phyloP scores from a whole-genome alignment of 2,113 vertebrate species.

The Oryzias melastigma region DNA sequence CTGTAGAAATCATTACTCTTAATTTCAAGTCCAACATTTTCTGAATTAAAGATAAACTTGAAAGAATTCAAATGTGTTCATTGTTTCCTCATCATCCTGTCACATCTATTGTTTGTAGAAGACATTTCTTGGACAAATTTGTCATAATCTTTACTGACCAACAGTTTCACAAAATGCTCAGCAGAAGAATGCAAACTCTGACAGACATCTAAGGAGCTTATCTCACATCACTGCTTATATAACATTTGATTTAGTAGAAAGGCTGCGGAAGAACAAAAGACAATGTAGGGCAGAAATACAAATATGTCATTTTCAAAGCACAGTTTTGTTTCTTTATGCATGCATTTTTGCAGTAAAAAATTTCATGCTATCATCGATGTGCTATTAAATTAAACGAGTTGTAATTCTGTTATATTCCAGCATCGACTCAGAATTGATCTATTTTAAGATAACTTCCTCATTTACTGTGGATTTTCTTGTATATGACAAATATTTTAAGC shows the following conservation, averaged over 20 bases:
- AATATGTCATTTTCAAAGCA: background rate
- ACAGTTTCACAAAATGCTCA: conserved; percentile 17
- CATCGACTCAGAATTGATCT: too few species aligned
- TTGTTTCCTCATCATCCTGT: conserved; percentile 25
- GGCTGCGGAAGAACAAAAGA: conserved; percentile 9
- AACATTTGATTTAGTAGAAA: conserved; percentile 33
- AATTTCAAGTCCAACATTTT: background rate
- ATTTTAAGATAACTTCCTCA: too few species aligned
- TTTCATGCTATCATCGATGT: too few species aligned
- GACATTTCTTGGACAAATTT: conserved; percentile 15
- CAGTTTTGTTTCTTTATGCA: too few species aligned
- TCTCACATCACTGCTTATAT: conserved; percentile 36
- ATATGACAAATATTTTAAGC: too few species aligned
- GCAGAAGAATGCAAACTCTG: conserved; percentile 38
- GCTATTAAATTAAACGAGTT: too few species aligned
- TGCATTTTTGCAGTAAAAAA: background rate
- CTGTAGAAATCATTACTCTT: conserved; percentile 4
- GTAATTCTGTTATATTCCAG: too few species aligned
- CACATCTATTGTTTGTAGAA: conserved; percentile 19
- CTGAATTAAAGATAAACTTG: too few species aligned
- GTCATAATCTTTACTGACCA: conserved; percentile 20
- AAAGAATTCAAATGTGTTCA: conserved; percentile 30
- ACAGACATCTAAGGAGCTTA: conserved; percentile 43
- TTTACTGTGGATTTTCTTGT: too few species aligned
- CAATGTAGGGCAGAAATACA: conserved; percentile 17